A percentile compares a stretch with the other conserved stretches of the same genome.
Conservation (phyloP, 1,140 invertebrate genomes). For the Sminthurinus signatus region DNA sequence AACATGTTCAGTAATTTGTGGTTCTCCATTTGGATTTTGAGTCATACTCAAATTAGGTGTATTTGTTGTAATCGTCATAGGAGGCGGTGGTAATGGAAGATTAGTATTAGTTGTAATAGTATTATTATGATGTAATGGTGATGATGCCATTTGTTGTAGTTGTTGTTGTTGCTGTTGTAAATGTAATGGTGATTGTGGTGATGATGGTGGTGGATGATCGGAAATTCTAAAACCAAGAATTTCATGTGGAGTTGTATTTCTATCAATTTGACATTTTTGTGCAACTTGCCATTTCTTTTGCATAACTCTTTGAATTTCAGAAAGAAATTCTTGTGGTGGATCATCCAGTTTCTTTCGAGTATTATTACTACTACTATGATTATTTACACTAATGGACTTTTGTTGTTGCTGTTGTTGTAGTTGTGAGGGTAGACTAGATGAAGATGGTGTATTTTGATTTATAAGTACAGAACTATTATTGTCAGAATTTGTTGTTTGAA, state of each 20-base stretch:
- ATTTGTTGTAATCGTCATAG: background rate
- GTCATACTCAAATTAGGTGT: no score
- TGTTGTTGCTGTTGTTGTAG: background rate
- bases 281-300: slow-evolving; percentile 89
- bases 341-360: slow-evolving; percentile 68
- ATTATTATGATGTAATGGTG: background rate
- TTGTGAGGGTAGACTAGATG: background rate
- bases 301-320: slow-evolving; percentile 83
- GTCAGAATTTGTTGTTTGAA: no score
- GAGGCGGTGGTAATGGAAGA: no score
- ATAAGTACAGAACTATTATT: no score
- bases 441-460: background rate
- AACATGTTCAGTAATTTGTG: slow-evolving; percentile 16
- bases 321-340: slow-evolving; percentile 73
- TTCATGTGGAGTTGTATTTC: slow-evolving; percentile 76
- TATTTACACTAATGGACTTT: background rate
- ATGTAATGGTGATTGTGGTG: no score
- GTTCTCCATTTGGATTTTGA: background rate
- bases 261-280: slow-evolving; percentile 79
- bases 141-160: background rate
- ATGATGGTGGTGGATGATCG: background rate
- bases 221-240: slow-evolving; percentile 70
- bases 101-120: background rate
- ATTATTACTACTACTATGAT: slow-evolving; percentile 34
- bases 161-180: no score